Evolutionary conservation across 1,140 invertebrate genomes (phyloP), one percentile per base, ranked within the genome.

Genomic region (Hydropsyche tenuis): DNA sequence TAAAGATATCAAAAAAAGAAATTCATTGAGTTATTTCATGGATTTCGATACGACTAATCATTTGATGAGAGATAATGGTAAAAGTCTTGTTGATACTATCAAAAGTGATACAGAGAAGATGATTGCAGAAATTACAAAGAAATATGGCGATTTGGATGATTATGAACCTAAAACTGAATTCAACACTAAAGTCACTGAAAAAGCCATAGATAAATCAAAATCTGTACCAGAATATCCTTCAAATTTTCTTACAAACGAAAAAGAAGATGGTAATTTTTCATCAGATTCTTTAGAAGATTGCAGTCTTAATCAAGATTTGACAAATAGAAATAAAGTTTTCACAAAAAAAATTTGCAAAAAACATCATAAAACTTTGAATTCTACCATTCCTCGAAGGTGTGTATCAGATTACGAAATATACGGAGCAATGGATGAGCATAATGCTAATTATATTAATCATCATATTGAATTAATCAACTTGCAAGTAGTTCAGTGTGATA

Each of bases 401-500:
- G 85, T 92, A 25, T 92, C 91, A 7, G 91, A 93, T 78, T 93
- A 93, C 79, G 91, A 93, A 80, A 92, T 94, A 43, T 91, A 91
- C 74, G 83, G 84, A 4, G 85, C 77, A 12, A 79, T 79, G 23
- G 68, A 77, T 16, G 77, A 78, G 42, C 82, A 83, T 16, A 85
- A 85, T 62, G 69, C 84, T 80, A 12, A 80, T 72, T 22, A 79
- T 83, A 74, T 77, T 0, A 84, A 84, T 25, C 69, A 3, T 20
- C 63, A 9, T 27, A 30, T 25, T 46, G 45, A 53, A 22, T 56
- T 56, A 22, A 69, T 68, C 9, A 27, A 30, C n/a, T 18, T 46
- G 25, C 43, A 37, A 72, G 30, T 63, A 0, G 48, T 63, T n/a
- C 43, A 42, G 43, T 14, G 69, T 64, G 62, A 60, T 45, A 53